Base-by-base conservation (phyloP, 2,888 invertebrate genomes). In the Osmoderma eremita region DNA sequence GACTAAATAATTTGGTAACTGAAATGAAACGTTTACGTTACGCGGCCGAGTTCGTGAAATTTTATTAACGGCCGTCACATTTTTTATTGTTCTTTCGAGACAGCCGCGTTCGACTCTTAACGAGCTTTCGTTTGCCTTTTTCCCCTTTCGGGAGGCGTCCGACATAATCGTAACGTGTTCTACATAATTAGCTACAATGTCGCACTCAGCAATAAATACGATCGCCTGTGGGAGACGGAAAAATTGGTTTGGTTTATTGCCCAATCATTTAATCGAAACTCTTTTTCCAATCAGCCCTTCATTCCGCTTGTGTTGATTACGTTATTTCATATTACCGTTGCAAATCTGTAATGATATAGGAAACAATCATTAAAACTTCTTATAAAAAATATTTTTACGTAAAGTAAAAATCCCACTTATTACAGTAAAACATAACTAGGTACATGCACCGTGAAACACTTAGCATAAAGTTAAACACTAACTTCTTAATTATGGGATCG, bases 1-100 rank as follows among this genome's bases (percentile, higher is more conserved):
- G 58, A 61, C 58, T 61, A 61, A 61, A 61, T 61, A 61, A 61
- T 61, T 61, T 61, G 45, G 58, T 48, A 61, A 61, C 58, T 45
- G 58, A 61, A 61, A 61, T 48, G 45, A 61, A 61, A 61, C 58
- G 58, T 61, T 61, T 61, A 61, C 58, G 58, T 61, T 61, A 61
- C 45, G 58, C 58, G 58, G 36, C 45, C 36, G 45, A 45, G 58
- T 61, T 61, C 45, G 58, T 61, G 58, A 61, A 61, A 61, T 61
- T 61, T 61, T 61, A 61, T 61, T 45, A 61, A 61, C 58, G 45
- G 45, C 58, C 48, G 58, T 61, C 58, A 61, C 58, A 61, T 48
- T 61, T 61, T 61, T 61, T 61, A 61, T 61, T 61, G 22, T 48
- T 61, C 36, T 48, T 61, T 61, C 45, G 30, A 61, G 58, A 45